Evolutionary conservation across 1,140 invertebrate species (phyloP).

Genomic region (Agrypnia vestita): DNA sequence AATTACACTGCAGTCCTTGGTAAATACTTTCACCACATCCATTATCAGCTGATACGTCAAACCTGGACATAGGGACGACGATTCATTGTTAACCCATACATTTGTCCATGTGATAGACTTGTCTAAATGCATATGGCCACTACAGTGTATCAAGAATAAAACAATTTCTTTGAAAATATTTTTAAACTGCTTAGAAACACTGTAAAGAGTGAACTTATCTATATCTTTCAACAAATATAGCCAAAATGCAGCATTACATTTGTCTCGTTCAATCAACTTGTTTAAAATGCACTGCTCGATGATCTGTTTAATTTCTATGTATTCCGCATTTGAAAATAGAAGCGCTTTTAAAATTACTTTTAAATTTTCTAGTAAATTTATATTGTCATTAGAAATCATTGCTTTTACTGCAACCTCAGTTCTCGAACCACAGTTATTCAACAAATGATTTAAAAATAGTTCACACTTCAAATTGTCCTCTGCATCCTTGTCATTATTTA

Average conservation of each 20-base stretch:
- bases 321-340: slow-evolving; percentile 63
- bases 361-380: slow-evolving; percentile 63
- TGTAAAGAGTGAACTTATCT: slow-evolving; percentile 66
- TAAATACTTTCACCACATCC: slow-evolving; percentile 65
- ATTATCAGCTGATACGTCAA: slow-evolving; percentile 71
- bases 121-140: slow-evolving; percentile 66
- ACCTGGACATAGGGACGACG: slow-evolving; percentile 68
- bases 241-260: slow-evolving; percentile 69
- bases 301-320: slow-evolving; percentile 65
- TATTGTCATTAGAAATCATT: slow-evolving; percentile 62
- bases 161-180: slow-evolving; percentile 71
- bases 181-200: slow-evolving; percentile 68
- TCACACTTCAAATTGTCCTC: slow-evolving; percentile 64
- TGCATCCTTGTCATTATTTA: slow-evolving; percentile 53
- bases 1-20: slow-evolving; percentile 24
- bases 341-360: slow-evolving; percentile 61
- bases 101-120: slow-evolving; percentile 63
- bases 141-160: slow-evolving; percentile 74
- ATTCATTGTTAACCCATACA: slow-evolving; percentile 65
- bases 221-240: slow-evolving; percentile 66
- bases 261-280: slow-evolving; percentile 68
- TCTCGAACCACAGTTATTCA: slow-evolving; percentile 52
- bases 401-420: slow-evolving; percentile 49
- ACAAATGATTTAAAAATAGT: slow-evolving; percentile 65
- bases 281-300: slow-evolving; percentile 69